phyloP scores from a whole-genome alignment of 2,113 vertebrate genomes.

The Toxotes chatareus region DNA sequence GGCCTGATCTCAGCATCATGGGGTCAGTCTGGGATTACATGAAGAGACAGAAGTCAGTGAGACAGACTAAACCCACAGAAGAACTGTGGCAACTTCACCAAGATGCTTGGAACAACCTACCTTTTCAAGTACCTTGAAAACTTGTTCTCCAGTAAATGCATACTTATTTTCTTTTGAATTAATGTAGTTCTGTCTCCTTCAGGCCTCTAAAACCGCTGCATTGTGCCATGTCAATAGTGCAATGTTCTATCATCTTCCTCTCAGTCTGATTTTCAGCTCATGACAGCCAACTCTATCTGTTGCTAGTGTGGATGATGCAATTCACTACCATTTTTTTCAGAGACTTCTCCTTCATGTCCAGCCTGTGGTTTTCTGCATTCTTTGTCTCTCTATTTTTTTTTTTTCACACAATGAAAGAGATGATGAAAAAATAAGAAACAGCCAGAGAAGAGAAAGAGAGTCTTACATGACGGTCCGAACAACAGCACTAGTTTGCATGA shows the following conservation, averaged over 20 bases:
- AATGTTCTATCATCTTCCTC: not conserved
- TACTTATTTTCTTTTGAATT: too few relatives aligned
- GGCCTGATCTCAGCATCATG: not conserved
- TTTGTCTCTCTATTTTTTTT: not conserved
- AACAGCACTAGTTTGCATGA: constrained; percentile 42
- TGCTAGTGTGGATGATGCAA: not conserved
- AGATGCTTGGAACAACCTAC: not conserved
- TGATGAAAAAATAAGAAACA: not conserved
- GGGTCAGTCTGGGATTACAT: not conserved
- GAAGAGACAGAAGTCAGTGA: not conserved
- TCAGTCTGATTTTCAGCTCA: not conserved
- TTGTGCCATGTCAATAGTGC: not conserved
- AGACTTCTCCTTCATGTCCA: constrained; percentile 3
- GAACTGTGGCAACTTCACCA: not conserved
- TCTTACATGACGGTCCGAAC: constrained; percentile 1
- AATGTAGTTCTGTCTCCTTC: too few relatives aligned
- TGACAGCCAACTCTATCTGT: not conserved
- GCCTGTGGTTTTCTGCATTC: not conserved
- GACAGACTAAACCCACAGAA: not conserved
- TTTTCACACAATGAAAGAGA: not conserved
- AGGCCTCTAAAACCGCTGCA: too few relatives aligned
- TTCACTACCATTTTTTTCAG: not conserved
- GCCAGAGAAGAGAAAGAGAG: constrained; percentile 9
- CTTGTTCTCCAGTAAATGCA: too few relatives aligned
- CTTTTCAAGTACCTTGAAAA: not conserved